These are phyloP conservation scores for Crypturellus undulatus DNA, from an alignment of 2,113 vertebrate genomes.

Conservation along the genomic window DNA sequence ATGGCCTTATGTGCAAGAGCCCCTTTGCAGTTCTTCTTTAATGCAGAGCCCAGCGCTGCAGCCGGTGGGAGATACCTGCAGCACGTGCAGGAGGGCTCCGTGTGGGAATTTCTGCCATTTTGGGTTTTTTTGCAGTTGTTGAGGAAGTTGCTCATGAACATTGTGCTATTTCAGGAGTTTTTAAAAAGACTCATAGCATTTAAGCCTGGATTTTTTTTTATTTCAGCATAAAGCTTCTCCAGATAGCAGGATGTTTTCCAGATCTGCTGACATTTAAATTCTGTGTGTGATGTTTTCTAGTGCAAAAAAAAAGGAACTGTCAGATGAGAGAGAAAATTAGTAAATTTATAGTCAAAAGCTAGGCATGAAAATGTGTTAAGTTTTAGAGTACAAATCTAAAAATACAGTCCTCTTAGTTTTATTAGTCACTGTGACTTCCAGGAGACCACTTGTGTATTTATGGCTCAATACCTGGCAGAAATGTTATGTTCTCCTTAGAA, in stretches of 20 bases:
- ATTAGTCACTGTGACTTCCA: not conserved
- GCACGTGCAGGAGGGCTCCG: not conserved
- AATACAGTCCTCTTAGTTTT: not conserved
- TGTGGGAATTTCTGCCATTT: not conserved
- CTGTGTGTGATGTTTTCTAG: not conserved
- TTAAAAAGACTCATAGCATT: not conserved
- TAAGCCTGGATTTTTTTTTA: not conserved
- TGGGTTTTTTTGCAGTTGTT: not conserved
- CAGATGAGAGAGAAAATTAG: not conserved
- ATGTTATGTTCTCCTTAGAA: not conserved
- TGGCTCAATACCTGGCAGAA: not conserved
- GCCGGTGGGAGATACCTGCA: not conserved
- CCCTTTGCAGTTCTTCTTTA: not conserved
- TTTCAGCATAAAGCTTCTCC: not conserved
- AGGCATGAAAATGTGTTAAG: accelerated
- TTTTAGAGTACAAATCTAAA: not conserved
- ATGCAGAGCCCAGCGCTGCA: not conserved
- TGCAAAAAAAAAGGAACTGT: not conserved
- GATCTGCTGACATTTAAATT: not conserved
- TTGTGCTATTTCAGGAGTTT: not conserved
- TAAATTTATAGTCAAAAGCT: not conserved
- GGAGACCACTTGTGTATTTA: not conserved
- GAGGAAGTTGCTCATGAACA: not conserved
- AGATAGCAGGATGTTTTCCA: not conserved
- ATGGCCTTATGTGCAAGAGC: not conserved